Evolutionary conservation across 2,888 invertebrate species (phyloP).

Genomic region (Agrotis exclamationis): DNA sequence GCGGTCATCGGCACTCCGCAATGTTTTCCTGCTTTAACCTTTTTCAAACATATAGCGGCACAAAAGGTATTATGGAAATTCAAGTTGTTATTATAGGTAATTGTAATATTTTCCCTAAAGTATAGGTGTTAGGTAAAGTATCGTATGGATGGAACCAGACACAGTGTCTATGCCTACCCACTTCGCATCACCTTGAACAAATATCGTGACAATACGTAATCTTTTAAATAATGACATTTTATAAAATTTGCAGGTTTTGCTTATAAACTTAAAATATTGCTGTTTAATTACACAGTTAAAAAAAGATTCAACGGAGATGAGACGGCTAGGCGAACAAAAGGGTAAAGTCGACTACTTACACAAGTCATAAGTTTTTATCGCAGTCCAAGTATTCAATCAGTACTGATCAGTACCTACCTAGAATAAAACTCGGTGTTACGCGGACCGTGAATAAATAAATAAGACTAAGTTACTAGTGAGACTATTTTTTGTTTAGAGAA

Average conservation of each 20-base stretch:
- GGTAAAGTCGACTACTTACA: not conserved
- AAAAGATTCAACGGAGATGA: constrained; percentile 16
- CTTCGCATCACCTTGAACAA: constrained; percentile 11
- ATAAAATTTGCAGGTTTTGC: constrained; percentile 6
- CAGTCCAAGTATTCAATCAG: constrained; percentile 32
- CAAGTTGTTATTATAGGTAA: constrained; percentile 31
- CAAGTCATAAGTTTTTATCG: constrained; percentile 34
- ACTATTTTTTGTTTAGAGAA: constrained; percentile 28
- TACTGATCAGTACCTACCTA: not conserved
- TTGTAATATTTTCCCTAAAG: constrained; percentile 39
- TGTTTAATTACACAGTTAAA: constrained; percentile 2
- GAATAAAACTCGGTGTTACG: constrained; percentile 35
- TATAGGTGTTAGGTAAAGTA: constrained; percentile 29
- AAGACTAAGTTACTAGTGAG: constrained; percentile 9
- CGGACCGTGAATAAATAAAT: constrained; percentile 47
- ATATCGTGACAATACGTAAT: constrained; percentile 3
- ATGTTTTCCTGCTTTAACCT: constrained; percentile 80
- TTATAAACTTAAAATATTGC: constrained; percentile 17
- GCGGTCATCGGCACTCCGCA: constrained; percentile 79
- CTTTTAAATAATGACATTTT: constrained; percentile 11
- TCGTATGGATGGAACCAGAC: constrained; percentile 18
- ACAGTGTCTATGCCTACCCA: constrained; percentile 6
- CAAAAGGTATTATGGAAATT: constrained; percentile 44
- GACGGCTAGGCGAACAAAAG: constrained; percentile 9
- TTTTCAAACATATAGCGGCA: constrained; percentile 50